Base-by-base conservation (phyloP, 2,113 vertebrate species). In the Psittacula cyanocephala region DNA sequence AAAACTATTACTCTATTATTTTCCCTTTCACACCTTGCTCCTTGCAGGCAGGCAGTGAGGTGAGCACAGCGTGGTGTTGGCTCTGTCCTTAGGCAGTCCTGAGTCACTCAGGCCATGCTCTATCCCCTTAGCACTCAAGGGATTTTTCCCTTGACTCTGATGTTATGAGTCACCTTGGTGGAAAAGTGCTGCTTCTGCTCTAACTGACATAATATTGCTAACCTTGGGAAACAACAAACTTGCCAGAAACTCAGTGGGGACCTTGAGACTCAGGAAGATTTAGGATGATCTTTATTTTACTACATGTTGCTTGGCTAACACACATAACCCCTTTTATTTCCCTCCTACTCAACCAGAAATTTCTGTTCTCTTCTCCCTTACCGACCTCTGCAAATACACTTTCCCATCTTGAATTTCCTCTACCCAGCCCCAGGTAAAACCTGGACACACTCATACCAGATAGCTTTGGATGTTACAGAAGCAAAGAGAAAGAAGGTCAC, bases 61-160 rank as follows among this genome's bases (percentile, higher is more conserved):
- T 79, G 85, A 96, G 64, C 49, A 75, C 79, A 92, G 78, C 7
- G 68, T 57, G 82, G 79, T 67, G 83, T 70, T 62, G 23, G 84
- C 46, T 82, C 63, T 88, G 88, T 72, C 75, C 91, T 88, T 47
- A 77, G 89, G 92, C 96, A 87, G 18, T 69, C 91, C 95, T 96
- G 95, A 97, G 86, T 98, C 97, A 96, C 79, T 89, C 75, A 92
- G 62, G 53, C 80, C 67, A 9, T 14, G 71, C 59, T 82, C 65
- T 69, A 44, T 62, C 84, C 84, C 93, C 83, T 93, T 64, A 50
- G 92, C 86, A 96, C 83, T 68, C 93, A 83, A 81, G 47, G 64
- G 50, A 95, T 91, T 94, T 93, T 85, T 91, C 74, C 72, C 53
- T 88, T 82, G 77, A 68, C 93, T 83, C 68, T 4, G 7, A 22